Evolutionary conservation across 2,113 vertebrate genomes (phyloP), one percentile per base, ranked within the genome.

Genomic region (Plectropomus leopardus): DNA sequence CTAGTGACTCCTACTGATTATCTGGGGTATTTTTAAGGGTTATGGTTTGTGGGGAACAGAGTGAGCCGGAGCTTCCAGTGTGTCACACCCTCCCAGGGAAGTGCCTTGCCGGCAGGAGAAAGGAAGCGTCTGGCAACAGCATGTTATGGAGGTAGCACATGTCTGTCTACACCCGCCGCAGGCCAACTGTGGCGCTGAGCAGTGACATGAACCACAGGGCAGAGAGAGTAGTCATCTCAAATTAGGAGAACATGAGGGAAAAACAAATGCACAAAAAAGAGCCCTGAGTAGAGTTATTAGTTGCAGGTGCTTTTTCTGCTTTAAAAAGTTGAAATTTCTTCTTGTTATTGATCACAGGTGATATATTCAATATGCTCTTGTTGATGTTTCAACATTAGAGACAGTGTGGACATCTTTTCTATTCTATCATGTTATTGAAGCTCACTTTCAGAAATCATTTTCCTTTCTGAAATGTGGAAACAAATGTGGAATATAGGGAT

Each of bases 101-200:
- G 67, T 36, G 59, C 26, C 23, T 7, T 40, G 70, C 69, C 76
- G 71, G 54, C 72, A 68, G 66, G 34, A 44, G 44, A 68, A 77
- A 78, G 67, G 69, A 71, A 40, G 54, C 50, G 0, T 30, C 51
- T 63, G 23, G 74, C 5, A 72, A 57, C 23, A 67, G 47, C 76
- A 80, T 72, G 79, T 74, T 70, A 28, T 55, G 19, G 77, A 85
- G 69, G 68, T 68, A 75, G 51, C 75, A 70, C 47, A 84, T 55
- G 63, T 85, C 71, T 67, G 75, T 81, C 77, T 68, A 24, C 84
- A 58, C 72, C 32, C 63, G 2, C 82, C 28, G 4, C 71, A 68
- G 71, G 86, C 67, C 68, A 77, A 80, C 63, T 80, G 78, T 53
- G 19, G 72, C 14, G 45, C 8, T 15, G 34, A 51, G 34, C 65